phyloP scores from a whole-genome alignment of 1,140 invertebrate genomes.

The Drosophila subobscura region DNA sequence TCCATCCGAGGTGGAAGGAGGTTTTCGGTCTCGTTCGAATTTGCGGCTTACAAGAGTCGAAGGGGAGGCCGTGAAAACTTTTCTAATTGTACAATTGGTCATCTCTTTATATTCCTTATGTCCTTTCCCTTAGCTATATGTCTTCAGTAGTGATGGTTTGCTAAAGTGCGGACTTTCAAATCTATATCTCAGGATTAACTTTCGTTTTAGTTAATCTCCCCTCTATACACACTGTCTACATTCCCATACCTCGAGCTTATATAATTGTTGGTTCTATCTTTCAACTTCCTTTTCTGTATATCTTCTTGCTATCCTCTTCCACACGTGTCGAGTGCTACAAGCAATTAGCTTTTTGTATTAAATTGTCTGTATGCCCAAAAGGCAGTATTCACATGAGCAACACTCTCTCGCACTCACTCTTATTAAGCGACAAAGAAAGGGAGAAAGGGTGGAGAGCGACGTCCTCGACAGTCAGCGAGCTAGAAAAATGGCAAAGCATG shows the following conservation, averaged over 20 bases:
- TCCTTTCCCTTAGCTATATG: no score
- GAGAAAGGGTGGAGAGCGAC: not conserved
- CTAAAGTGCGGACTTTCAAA: conserved; percentile 8
- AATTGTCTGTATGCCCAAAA: conserved; percentile 39
- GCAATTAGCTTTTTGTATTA: conserved; percentile 61
- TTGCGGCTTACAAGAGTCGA: conserved; percentile 45
- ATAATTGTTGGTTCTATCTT: no score
- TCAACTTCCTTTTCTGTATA: not conserved
- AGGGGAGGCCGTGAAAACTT: conserved; percentile 40
- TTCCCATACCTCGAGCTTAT: not conserved
- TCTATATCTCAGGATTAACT: conserved; percentile 2
- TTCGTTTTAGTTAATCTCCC: no score
- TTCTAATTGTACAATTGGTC: conserved; percentile 61
- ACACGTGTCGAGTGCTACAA: conserved; percentile 50
- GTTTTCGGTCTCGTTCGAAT: not conserved
- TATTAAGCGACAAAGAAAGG: not conserved
- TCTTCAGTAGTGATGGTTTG: no score
- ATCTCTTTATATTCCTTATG: no score
- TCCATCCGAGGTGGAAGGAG: not conserved
- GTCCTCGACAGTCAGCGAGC: conserved; percentile 47
- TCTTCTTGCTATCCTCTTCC: not conserved
- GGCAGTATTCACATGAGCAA: not conserved
- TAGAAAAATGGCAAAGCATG: conserved; percentile 55
- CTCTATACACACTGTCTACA: not conserved
- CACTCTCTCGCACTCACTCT: not conserved